Evolutionary conservation across 1,140 invertebrate species (phyloP).

Genomic region (Calosoma granatense): DNA sequence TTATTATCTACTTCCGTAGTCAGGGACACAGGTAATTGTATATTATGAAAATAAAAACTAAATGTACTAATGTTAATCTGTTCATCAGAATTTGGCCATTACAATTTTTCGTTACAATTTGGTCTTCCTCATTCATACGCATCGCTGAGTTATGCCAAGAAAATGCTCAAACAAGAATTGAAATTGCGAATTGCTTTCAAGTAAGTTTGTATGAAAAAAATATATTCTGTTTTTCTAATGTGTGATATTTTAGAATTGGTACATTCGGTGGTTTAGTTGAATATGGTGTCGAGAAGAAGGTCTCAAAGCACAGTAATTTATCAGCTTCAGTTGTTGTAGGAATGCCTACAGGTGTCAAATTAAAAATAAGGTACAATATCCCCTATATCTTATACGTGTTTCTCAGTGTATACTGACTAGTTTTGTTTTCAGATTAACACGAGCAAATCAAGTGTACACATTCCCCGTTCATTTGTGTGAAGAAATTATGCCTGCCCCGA

Average conservation of each 20-base stretch:
- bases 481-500: constrained; percentile 74
- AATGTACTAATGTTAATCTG: constrained; percentile 8
- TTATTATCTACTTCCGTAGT: constrained; percentile 71
- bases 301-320: constrained; percentile 81
- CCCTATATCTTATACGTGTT: constrained; percentile 5
- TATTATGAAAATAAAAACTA: background rate
- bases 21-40: constrained; percentile 52
- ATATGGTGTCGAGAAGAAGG: constrained; percentile 86
- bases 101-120: constrained; percentile 61
- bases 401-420: background rate
- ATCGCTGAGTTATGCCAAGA: constrained; percentile 63
- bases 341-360: constrained; percentile 72
- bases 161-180: constrained; percentile 64
- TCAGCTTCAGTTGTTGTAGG: constrained; percentile 76
- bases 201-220: constrained; percentile 42
- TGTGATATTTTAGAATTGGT: constrained; percentile 52
- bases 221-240: constrained; percentile 17
- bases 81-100: constrained; percentile 36
- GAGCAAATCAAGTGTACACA: constrained; percentile 79
- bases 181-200: constrained; percentile 66
- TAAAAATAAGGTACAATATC: constrained; percentile 70
- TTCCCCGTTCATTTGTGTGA: constrained; percentile 88
- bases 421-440: constrained; percentile 55
- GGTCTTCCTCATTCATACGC: constrained; percentile 72
- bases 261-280: constrained; percentile 79